Evolutionary conservation across 2,113 vertebrate genomes (phyloP).

Genomic region (Garra rufa): DNA sequence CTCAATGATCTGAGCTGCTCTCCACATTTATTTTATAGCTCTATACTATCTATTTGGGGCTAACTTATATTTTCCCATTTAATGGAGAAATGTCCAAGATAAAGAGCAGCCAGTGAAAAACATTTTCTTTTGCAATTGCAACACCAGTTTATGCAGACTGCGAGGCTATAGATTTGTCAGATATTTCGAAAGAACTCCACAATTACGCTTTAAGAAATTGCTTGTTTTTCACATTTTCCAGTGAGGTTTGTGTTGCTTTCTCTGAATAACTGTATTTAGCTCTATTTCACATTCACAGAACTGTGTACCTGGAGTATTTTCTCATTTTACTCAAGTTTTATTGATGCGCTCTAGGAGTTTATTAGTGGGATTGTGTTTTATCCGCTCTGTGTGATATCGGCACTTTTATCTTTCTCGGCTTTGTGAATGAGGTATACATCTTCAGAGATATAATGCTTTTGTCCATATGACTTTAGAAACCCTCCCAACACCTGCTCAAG

Average conservation of each 20-base stretch:
- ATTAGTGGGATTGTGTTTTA: not conserved
- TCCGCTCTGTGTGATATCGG: not conserved
- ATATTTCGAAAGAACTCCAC: not conserved
- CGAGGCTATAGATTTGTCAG: not conserved
- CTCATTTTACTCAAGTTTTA: conserved; percentile 9
- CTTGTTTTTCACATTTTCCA: not conserved
- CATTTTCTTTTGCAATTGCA: not conserved
- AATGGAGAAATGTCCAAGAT: not conserved
- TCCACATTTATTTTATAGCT: too few species aligned
- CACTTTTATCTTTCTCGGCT: conserved; percentile 14
- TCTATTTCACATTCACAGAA: not conserved
- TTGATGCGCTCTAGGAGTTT: not conserved
- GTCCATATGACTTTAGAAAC: conserved; percentile 21
- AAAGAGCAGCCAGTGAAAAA: not conserved
- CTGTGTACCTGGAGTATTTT: not conserved
- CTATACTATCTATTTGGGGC: not conserved
- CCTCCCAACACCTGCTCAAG: conserved; percentile 28
- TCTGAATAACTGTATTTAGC: not conserved
- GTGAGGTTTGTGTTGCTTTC: not conserved
- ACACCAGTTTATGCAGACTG: not conserved
- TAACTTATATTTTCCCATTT: not conserved
- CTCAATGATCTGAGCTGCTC: not conserved
- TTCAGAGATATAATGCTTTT: not conserved
- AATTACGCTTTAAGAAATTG: not conserved
- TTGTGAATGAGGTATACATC: conserved; percentile 37